Evolutionary conservation across 92 coral and sea anemone genomes (phyloP), one percentile per base, ranked within the genome.

Genomic region (Paragorgia papillata): DNA sequence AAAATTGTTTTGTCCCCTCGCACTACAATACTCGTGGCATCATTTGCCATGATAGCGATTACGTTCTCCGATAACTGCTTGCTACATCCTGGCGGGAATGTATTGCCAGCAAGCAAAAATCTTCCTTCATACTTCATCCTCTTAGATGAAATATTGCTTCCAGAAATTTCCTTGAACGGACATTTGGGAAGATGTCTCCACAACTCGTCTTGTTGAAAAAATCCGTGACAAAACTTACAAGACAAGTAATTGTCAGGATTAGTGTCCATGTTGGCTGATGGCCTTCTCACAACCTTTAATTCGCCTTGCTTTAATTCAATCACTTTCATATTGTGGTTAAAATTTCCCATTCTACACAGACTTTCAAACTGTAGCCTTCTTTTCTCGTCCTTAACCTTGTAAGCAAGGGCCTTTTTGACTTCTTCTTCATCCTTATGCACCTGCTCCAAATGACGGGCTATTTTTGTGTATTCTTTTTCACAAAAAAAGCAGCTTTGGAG

Each of bases 321-420:
- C 10, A 88, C 86, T 2, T 59, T 34, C 66, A 55, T 60, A 25
- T 88, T 88, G 67, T 88, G 88, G 61, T 80, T 87, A 19, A 76
- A 83, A 26, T 82, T 74, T 19, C 86, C 81, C 57, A 82, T 78
- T 21, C 76, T n/a, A n/a, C n/a, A n/a, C n/a, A n/a, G n/a, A n/a
- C n/a, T n/a, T n/a, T n/a, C n/a, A n/a, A n/a, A n/a, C 59, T 51
- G 71, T 1, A 34, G 14, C 10, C 73, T 62, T 69, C 80, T 31
- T 37, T 61, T 31, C 28, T 62, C 43, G 34, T 57, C 61, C n/a
- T 40, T 12, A 15, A 55, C 64, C 31, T 40, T 14, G 25, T 51
- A 59, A 14, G 19, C 57, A 80, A 86, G 20, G 19, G 83, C 83
- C 29, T 60, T 26, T 18, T 71, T 62, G 0, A 86, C 86, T 20